phyloP scores from a whole-genome alignment of 1,140 invertebrate species.

The Paracyclopina nana region DNA sequence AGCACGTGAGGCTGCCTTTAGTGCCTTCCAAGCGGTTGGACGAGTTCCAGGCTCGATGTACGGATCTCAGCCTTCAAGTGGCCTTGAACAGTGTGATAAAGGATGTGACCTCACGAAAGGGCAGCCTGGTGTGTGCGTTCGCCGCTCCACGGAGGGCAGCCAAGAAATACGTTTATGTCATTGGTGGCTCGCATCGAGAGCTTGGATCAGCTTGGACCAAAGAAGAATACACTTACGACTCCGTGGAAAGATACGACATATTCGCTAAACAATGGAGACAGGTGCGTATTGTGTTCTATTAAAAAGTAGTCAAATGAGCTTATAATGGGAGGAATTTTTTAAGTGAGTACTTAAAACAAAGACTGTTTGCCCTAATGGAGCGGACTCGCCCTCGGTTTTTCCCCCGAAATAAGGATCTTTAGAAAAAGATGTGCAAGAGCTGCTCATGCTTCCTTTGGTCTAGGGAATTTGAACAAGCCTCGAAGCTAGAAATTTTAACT shows the following conservation, averaged over 20 bases:
- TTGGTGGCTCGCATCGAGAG: slow-evolving; percentile 70
- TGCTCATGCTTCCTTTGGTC: too few species aligned
- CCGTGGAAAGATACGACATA: slow-evolving; percentile 56
- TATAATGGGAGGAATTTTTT: too few species aligned
- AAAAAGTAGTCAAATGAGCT: too few species aligned
- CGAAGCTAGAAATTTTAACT: too few species aligned
- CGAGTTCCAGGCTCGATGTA: slow-evolving; percentile 49
- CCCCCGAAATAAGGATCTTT: too few species aligned
- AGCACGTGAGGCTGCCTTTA: slow-evolving; percentile 59
- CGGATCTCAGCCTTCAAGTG: slow-evolving; percentile 34
- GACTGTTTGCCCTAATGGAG: too few species aligned
- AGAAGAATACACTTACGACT: slow-evolving; percentile 31
- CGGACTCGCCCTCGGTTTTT: too few species aligned
- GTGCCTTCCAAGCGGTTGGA: slow-evolving; percentile 61
- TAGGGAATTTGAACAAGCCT: too few species aligned
- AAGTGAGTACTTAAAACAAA: too few species aligned
- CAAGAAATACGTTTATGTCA: slow-evolving; percentile 68
- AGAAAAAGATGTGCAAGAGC: too few species aligned
- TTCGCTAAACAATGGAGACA: slow-evolving; percentile 30
- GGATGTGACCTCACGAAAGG: slow-evolving; percentile 53
- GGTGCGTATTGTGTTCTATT: too few species aligned
- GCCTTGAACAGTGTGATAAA: slow-evolving; percentile 56
- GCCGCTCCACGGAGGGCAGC: slow-evolving; percentile 56
- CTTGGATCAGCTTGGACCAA: slow-evolving; percentile 33
- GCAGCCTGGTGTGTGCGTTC: slow-evolving; percentile 48